phyloP scores from a whole-genome alignment of 2,797 vertebrate genomes.

The Enteromius viviparus region DNA sequence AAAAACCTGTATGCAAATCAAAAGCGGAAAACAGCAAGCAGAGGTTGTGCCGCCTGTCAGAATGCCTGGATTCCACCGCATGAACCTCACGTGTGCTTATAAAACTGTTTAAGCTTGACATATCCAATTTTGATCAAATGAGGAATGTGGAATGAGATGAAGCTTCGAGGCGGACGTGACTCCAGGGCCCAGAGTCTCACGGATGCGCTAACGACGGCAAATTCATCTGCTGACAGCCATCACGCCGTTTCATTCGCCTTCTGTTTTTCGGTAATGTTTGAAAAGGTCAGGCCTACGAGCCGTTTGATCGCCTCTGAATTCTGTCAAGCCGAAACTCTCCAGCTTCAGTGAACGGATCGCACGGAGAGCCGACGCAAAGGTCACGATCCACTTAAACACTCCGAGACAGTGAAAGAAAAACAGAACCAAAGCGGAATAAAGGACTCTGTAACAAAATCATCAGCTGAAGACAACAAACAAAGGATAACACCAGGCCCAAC shows the following conservation, averaged over 20 bases:
- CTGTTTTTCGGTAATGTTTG: constrained; percentile 35
- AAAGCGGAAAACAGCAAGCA: background rate
- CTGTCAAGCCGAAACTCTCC: constrained; percentile 26
- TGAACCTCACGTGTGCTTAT: constrained; percentile 4
- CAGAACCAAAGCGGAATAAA: background rate
- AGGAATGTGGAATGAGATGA: background rate
- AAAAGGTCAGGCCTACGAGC: constrained; percentile 35
- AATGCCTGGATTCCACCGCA: background rate
- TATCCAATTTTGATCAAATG: background rate
- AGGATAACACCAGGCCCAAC: background rate
- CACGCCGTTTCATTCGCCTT: constrained; percentile 23
- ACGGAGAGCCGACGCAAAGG: constrained; percentile 29
- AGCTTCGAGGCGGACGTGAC: constrained; percentile 4
- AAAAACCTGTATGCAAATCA: background rate
- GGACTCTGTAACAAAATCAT: background rate
- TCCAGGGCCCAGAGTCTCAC: constrained; percentile 15
- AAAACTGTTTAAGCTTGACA: constrained; percentile 14
- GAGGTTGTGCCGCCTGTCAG: background rate
- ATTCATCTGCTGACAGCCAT: constrained; percentile 15
- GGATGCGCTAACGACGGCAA: constrained; percentile 5
- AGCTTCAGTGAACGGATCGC: constrained; percentile 13
- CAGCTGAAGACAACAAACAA: background rate
- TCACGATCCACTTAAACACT: constrained; percentile 33
- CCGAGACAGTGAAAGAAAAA: background rate
- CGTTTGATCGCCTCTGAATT: constrained; percentile 29